Base-by-base conservation (phyloP, 2,888 invertebrate genomes). In the Leucania comma region DNA sequence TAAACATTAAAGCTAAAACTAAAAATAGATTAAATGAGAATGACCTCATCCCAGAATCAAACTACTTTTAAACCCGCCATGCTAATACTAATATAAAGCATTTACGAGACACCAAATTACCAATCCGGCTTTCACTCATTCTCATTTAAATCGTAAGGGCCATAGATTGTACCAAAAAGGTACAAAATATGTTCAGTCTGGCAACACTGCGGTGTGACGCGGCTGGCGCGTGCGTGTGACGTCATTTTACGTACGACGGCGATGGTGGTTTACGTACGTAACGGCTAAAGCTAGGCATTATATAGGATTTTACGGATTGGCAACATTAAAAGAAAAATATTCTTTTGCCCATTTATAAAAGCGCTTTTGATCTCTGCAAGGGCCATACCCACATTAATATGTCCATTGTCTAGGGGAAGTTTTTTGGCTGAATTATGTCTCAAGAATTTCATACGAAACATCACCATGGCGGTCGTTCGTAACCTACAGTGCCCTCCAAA, bases 61-160 rank as follows among this genome's bases (percentile, higher is more conserved):
- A 82, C 87, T 89, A 89, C 86, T 73, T 64, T 80, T 74, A 78
- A 72, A 75, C 83, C 87, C 81, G 82, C 70, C 72, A 82, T 84
- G 91, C 92, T 92, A 86, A 87, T 86, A 78, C 80, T 82, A 73
- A 74, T 80, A 81, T 57, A 81, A 86, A 86, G 84, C 83, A 76
- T 71, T 71, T 72, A 76, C 61, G 71, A 80, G 53, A 77, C 32
- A 75, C 70, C 46, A 54, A 71, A 38, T 62, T 62, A 73, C 71
- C 81, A 71, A 64, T 62, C 79, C 79, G 81, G 78, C 81, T 79
- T 58, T 58, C 72, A 76, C 79, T 89, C 95, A 95, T 95, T 95
- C 95, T 95, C 95, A 95, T 95, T 95, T 95, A 78, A 93, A 95
- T 94, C 95, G 89, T 89, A 89, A 89, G 91, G 89, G 85, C 92